Evolutionary conservation across 2,113 vertebrate genomes (phyloP), one percentile per base, ranked within the genome.

Genomic region (Monopterus albus): DNA sequence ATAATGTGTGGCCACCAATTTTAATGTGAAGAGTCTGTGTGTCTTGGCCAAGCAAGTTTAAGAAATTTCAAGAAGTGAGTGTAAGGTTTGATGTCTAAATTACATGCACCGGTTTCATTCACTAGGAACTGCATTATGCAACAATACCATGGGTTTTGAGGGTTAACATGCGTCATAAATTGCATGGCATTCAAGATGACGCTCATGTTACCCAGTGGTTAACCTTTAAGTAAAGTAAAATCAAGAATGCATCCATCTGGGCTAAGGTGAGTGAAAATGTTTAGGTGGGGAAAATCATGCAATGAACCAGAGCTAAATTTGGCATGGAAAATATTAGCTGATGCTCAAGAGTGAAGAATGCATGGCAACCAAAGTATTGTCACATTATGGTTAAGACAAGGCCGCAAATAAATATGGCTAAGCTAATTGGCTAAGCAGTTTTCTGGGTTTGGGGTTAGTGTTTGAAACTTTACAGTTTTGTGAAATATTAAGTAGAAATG

Each of bases 91-190:
- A 58, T 74, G 23, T 33, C 7, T 12, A 21, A 3, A 15, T 66
- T 29, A 42, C 59, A 55, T n/a, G 15, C 11, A 57, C 52, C 26
- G 25, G 35, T 45, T 51, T 56, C 9, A 18, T 39, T 29, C 2
- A 28, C 13, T 10, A 61, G 33, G 38, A 47, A n/a, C 33, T 25
- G 10, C 58, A 35, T 58, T 60, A 53, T 43, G 57, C 35, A 84
- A 55, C 46, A 31, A 33, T 51, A n/a, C 21, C n/a, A 21, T 23
- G 10, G 66, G 20, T 13, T 31, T 4, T n/a, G 0, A 67, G 2
- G 13, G 21, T 20, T 21, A 58, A 28, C 36, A 20, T n/a, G n/a
- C n/a, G n/a, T n/a, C n/a, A n/a, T 55, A 7, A 66, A n/a, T 51
- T 18, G 46, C 21, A 47, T 15, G 23, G 13, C 21, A 52, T 20